Evolutionary conservation across 2,113 vertebrate genomes (phyloP), one percentile per base, ranked within the genome.

Genomic region (Oostethus manadensis): DNA sequence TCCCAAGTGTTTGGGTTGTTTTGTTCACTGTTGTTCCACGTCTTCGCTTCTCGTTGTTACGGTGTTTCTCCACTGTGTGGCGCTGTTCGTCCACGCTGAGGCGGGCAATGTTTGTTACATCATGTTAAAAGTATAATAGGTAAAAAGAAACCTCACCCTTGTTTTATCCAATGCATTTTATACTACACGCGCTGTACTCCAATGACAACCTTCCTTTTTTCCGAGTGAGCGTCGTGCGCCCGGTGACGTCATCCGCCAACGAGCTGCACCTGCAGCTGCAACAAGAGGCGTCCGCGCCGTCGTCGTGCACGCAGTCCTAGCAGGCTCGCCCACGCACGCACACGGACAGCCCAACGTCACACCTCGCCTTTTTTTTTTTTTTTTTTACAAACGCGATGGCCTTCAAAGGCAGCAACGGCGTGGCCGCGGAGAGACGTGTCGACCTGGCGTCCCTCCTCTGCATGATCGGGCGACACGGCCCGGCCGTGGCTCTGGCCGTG

Each of bases 381-480:
- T 29, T 29, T 29, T 29, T 6, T 20, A 11, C n/a, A 13, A 55
- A 8, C 33, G 21, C 29, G 13, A 83, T 84, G 68, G 16, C 65
- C 40, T 63, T 42, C 51, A 70, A 33, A 47, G 69, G 82, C 64
- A 62, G 73, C 57, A 59, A 14, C 68, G 50, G 67, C 33, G 79
- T 79, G 33, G 62, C 70, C 1, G 55, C 66, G 69, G 84, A 84
- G 29, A 68, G 76, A 40, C 79, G 79, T 50, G 49, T 71, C 50
- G 86, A 87, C 21, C 62, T 86, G 79, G 78, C 79, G 2, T 78
- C 82, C n/a, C 51, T 88, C 47, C 84, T 88, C 76, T 84, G 81
- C 70, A 58, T 84, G 82, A 79, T 86, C 45, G 80, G 74, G 1
- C 78, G 80, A 0, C 83, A 84, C 61, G 86, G 83, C 15, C 80